Conservation (phyloP, 2,888 invertebrate genomes). For the Mechanitis mazaeus region DNA sequence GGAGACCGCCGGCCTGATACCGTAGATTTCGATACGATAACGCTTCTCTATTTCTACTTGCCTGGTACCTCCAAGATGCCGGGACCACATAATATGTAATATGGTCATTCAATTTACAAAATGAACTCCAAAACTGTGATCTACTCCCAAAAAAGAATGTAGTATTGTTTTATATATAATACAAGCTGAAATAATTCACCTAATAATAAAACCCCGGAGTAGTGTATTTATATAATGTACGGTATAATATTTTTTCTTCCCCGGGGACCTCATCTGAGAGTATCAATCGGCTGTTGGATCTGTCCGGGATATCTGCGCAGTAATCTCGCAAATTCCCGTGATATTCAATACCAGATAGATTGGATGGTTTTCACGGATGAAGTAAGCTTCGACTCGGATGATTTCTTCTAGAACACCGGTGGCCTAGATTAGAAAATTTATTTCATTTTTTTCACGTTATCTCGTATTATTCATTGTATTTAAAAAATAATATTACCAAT, state of each 20-base stretch:
- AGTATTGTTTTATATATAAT: neutral
- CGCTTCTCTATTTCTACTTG: conserved; percentile 69
- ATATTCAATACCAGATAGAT: conserved; percentile 30
- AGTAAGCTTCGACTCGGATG: neutral
- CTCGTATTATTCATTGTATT: too few species aligned
- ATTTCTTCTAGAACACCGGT: neutral
- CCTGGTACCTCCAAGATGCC: conserved; percentile 53
- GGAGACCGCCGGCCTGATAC: conserved; percentile 79
- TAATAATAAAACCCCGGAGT: conserved; percentile 24
- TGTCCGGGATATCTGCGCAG: conserved; percentile 48
- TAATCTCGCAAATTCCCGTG: conserved; percentile 48
- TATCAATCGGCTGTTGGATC: conserved; percentile 64
- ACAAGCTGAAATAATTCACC: neutral
- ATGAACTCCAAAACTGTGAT: too few species aligned
- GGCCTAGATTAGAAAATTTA: too few species aligned
- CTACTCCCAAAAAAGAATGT: neutral
- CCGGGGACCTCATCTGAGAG: conserved; percentile 52
- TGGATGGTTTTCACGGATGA: conserved; percentile 6
- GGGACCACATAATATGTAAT: conserved; percentile 49
- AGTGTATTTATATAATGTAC: conserved; percentile 19
- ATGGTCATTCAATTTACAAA: neutral
- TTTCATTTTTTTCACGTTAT: too few species aligned
- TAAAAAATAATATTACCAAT: too few species aligned
- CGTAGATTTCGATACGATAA: conserved; percentile 75
- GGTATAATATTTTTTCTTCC: conserved; percentile 40